Percentiles rank a stretch among this genome's conserved stretches.
Evolutionary conservation across 2,113 vertebrate species (phyloP).

Genomic region (Hemichromis elongatus): DNA sequence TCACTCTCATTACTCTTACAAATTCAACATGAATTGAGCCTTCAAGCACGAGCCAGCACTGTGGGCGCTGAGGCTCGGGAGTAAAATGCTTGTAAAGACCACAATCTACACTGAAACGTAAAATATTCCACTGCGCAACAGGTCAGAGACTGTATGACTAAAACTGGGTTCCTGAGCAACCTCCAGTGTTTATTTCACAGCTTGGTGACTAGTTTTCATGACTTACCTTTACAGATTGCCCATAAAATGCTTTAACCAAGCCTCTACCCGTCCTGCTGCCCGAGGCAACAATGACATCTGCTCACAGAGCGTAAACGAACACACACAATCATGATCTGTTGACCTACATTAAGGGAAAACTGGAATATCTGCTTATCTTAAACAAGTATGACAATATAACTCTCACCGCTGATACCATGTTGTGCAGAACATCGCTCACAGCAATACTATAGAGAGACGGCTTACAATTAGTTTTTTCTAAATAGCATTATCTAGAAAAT

Average conservation of each 20-base stretch:
- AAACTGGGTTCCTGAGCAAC: slow-evolving; percentile 3
- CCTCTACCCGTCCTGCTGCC: slow-evolving; percentile 8
- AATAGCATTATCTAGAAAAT: background rate
- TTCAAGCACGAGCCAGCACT: background rate
- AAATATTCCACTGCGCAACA: background rate
- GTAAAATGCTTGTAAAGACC: background rate
- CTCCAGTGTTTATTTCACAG: slow-evolving; percentile 5
- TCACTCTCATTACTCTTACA: background rate
- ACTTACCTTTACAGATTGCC: background rate
- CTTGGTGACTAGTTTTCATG: background rate
- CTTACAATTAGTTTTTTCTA: background rate
- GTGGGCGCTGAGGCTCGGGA: background rate
- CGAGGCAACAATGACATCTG: slow-evolving; percentile 9
- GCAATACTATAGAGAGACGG: background rate
- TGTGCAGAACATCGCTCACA: background rate
- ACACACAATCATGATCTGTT: background rate
- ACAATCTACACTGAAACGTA: background rate
- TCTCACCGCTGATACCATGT: background rate
- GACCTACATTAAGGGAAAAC: background rate
- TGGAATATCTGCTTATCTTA: background rate
- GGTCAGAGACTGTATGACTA: background rate
- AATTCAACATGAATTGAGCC: background rate
- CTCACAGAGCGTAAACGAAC: background rate
- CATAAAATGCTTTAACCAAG: background rate
- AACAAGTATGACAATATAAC: background rate